Base-by-base conservation (phyloP, 2,888 invertebrate genomes). In the Crepidodera aurea region DNA sequence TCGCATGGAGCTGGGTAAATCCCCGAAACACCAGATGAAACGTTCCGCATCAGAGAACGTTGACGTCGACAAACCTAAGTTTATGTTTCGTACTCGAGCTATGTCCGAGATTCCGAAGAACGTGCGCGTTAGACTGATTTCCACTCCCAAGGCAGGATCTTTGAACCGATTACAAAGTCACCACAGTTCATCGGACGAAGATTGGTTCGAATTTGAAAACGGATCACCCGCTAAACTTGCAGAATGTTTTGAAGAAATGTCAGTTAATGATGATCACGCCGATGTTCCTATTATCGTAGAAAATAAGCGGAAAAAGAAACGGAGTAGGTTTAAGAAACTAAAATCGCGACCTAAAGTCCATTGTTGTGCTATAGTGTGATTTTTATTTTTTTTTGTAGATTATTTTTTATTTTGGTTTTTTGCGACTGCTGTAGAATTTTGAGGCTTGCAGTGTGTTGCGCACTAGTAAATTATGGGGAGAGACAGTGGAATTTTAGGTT, bases 161-260 rank as follows among this genome's bases (percentile, higher is more conserved):
- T 69, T 79, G 22, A 72, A 75, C 13, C 69, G 82, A 62, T 67
- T 81, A 25, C 78, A 81, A 61, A 81, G 81, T 62, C 82, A 82
- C 66, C 82, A 82, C 66, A 82, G 82, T 69, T 82, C 82, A 13
- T 82, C 81, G 3, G 82, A 81, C 29, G 83, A 83, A 71, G 81
- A 82, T 54, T 83, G 83, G 83, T 82, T 81, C 69, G 82, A 82
- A 69, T 81, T 80, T 65, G 78, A 81, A 34, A 74, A 71, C 40
- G 68, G 65, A 34, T 42, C 59, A n/a, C 56, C 42, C 1, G 15
- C 51, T n/a, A 55, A 64, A 32, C 44, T 55, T 51, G 44, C 59
- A 27, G 46, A 59, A 19, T 66, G 64, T 34, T 60, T 53, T 8
- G 64, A 61, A 34, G 51, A 63, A 8, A 19, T 56, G 0, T 40